These are phyloP conservation scores for Glomeris marginata DNA, from an alignment of 2,888 invertebrate species.

Conservation along the genomic window DNA sequence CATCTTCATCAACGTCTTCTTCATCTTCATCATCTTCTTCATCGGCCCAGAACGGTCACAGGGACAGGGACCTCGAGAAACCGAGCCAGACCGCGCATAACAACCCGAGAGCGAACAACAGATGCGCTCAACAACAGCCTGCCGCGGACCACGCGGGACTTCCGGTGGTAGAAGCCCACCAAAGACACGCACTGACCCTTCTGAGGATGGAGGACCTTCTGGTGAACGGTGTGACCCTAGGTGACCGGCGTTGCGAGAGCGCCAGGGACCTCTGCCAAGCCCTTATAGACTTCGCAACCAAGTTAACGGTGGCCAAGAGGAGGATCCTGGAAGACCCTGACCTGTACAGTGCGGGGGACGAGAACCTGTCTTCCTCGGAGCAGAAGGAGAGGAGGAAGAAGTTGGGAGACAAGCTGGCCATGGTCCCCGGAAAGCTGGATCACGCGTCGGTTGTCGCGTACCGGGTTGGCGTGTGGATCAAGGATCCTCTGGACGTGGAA, in stretches of 20 bases:
- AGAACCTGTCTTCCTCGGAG: constrained; percentile 38
- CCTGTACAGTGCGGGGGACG: constrained; percentile 39
- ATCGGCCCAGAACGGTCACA: constrained; percentile 1
- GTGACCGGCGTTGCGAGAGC: constrained; percentile 40
- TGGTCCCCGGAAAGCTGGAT: constrained; percentile 74
- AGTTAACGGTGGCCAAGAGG: constrained; percentile 64
- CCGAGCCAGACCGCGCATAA: background rate
- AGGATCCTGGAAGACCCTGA: constrained; percentile 67
- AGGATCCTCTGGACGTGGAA: background rate
- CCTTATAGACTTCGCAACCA: constrained; percentile 58
- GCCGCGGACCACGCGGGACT: constrained; percentile 23
- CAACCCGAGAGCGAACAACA: constrained; percentile 4
- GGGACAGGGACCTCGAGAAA: background rate
- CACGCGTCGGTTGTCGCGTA: constrained; percentile 74
- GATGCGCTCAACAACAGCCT: background rate
- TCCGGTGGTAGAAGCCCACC: constrained; percentile 54
- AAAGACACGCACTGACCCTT: constrained; percentile 56
- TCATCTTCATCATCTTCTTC: background rate
- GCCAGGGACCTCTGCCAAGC: constrained; percentile 53
- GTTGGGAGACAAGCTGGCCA: constrained; percentile 55
- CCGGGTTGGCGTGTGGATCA: constrained; percentile 41
- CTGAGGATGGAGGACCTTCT: constrained; percentile 59
- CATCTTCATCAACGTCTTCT: background rate
- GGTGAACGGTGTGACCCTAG: constrained; percentile 43
- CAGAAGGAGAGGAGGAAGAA: constrained; percentile 50